Evolutionary conservation across 64 coral and sea anemone species (phyloP).

Genomic region (Montipora capricornis): DNA sequence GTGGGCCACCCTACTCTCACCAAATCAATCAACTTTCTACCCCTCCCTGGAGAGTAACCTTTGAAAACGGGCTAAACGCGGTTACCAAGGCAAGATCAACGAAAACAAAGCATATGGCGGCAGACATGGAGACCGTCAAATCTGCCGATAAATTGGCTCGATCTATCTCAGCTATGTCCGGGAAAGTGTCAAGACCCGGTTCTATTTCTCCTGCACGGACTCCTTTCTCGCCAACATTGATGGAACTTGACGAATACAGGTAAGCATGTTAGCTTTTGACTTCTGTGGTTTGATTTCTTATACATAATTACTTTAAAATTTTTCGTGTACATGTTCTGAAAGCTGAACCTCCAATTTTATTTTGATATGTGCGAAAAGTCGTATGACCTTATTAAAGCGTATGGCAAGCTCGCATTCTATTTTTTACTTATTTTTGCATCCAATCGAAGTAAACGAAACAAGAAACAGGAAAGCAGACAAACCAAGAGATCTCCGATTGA

Average conservation of each 20-base stretch:
- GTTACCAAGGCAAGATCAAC: conserved; percentile 56
- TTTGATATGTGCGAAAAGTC: no score
- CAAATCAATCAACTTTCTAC: neutral
- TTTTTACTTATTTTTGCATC: no score
- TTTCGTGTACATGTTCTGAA: no score
- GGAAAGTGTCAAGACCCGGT: neutral
- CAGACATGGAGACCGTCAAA: neutral
- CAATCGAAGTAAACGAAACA: no score
- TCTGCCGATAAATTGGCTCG: neutral
- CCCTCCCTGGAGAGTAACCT: neutral
- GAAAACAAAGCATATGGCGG: conserved; percentile 49
- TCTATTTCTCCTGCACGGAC: conserved; percentile 23
- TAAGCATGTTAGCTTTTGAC: neutral
- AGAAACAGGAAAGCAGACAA: no score
- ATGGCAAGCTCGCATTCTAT: no score
- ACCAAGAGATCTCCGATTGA: no score
- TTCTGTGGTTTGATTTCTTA: neutral
- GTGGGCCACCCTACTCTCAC: no score
- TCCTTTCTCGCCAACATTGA: conserved; percentile 10
- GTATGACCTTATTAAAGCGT: no score
- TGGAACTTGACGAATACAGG: conserved; percentile 53
- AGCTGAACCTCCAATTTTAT: no score
- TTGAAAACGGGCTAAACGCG: neutral
- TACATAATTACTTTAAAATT: no score
- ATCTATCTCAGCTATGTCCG: neutral